These are phyloP conservation scores for Pemphredon lugubris DNA, from an alignment of 2,888 invertebrate species.

Conservation along the genomic window DNA sequence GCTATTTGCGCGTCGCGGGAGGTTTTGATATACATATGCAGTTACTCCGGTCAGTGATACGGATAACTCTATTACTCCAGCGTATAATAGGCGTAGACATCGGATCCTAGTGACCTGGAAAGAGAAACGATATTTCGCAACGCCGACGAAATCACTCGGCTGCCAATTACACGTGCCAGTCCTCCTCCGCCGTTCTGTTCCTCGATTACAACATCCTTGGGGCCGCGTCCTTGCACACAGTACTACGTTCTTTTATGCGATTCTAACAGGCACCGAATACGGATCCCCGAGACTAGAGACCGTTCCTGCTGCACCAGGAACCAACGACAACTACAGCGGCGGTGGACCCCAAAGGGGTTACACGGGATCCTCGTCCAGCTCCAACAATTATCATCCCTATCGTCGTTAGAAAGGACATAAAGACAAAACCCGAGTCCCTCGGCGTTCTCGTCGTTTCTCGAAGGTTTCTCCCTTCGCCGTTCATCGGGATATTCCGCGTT, in stretches of 20 bases:
- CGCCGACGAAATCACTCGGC: too few species aligned
- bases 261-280: conserved; percentile 75
- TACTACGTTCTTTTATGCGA: conserved; percentile 76
- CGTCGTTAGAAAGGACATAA: conserved; percentile 70
- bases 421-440: conserved; percentile 26
- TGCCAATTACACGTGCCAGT: not conserved
- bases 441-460: conserved; percentile 5
- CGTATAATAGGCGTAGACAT: too few species aligned
- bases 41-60: too few species aligned
- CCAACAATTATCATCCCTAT: conserved; percentile 78
- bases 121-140: too few species aligned
- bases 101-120: too few species aligned
- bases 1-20: too few species aligned
- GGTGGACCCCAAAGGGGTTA: conserved; percentile 76
- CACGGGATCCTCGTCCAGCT: conserved; percentile 68
- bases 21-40: too few species aligned
- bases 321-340: conserved; percentile 70
- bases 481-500: not conserved
- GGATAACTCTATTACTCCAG: too few species aligned
- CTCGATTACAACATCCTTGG: conserved; percentile 44
- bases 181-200: conserved; percentile 14
- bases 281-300: conserved; percentile 69
- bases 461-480: conserved; percentile 27
- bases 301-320: conserved; percentile 73
- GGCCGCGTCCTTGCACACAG: conserved; percentile 67